Evolutionary conservation across 2,888 invertebrate genomes (phyloP), one percentile per base, ranked within the genome.

Genomic region (Exocentrus adspersus): DNA sequence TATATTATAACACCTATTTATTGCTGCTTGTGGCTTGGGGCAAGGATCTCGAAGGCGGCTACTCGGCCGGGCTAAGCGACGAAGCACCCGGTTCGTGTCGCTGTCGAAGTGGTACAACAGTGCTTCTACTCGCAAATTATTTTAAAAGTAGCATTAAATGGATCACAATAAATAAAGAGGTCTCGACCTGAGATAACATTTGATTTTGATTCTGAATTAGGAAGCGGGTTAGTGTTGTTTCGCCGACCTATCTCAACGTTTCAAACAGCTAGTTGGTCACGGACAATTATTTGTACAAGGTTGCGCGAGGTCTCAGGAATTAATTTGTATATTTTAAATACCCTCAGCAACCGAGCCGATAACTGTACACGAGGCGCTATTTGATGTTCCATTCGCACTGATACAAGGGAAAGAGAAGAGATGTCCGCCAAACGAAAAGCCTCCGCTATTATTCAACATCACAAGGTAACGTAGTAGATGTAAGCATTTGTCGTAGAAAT

Each of bases 371-470:
- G 12, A 43, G 24, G 10, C 54, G 24, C 12, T 43, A 24, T 21
- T 43, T 37, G 28, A 54, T 54, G 54, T 28, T 24, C 43, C 43
- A 42, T 43, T 54, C 17, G 43, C 54, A 21, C 46, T 59, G 48
- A 53, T 21, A 53, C 30, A 16, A 12, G 42, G 41, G 41, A 30
- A 16, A 51, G 4, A 24, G 24, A 24, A 24, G 24, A 24, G 7
- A 90, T 90, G 90, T 90, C 90, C 73, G 90, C 90, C 74, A 90
- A 90, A 85, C 87, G 90, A 83, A 90, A 90, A 86, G 88, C 90
- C 80, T 89, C 89, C 76, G 89, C 89, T 76, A 86, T 90, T 79
- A 89, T 90, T 77, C 90, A 90, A 84, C 90, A 90, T 83, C 82
- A 82, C 72, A 83, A 82, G 83, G 83, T 83, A 48, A 57, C 16